Conservation (phyloP, 2,113 vertebrate species). For the Columbina picui region DNA sequence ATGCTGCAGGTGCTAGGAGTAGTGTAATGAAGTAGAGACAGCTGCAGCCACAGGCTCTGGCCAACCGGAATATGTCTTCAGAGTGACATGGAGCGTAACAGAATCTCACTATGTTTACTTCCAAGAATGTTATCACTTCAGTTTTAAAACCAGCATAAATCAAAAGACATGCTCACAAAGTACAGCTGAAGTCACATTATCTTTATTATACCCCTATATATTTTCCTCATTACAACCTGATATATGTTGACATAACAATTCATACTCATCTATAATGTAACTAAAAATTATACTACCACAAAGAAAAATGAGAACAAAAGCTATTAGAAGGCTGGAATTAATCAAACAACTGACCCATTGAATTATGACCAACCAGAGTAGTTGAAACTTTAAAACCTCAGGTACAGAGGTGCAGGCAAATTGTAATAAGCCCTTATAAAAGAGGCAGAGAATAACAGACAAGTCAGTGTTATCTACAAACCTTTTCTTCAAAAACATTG, state of each 20-base stretch:
- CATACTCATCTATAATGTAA: constrained; percentile 42
- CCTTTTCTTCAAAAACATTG: background rate
- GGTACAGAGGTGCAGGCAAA: background rate
- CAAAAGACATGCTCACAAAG: constrained; percentile 14
- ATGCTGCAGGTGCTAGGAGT: constrained; percentile 73
- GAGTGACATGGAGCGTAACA: constrained; percentile 57
- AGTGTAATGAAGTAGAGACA: constrained; percentile 65
- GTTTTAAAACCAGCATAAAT: constrained; percentile 57
- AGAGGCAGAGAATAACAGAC: background rate
- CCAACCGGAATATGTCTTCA: constrained; percentile 71
- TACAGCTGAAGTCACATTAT: constrained; percentile 54
- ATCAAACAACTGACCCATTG: constrained; percentile 22
- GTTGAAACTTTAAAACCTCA: background rate
- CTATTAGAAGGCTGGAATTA: constrained; percentile 54
- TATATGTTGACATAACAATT: constrained; percentile 54
- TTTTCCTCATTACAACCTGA: constrained; percentile 64
- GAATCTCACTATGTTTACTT: constrained; percentile 61
- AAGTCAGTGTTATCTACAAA: background rate
- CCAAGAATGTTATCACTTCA: constrained; percentile 56
- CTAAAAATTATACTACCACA: constrained; percentile 37
- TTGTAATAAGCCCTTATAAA: background rate
- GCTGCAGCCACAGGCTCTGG: constrained; percentile 30
- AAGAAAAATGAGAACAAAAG: constrained; percentile 59
- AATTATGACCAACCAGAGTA: constrained; percentile 6
- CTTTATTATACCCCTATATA: constrained; percentile 53